A percentile compares a stretch with the other conserved stretches of the same genome.
phyloP scores from a whole-genome alignment of 2,113 vertebrate species.

The Perca flavescens region DNA sequence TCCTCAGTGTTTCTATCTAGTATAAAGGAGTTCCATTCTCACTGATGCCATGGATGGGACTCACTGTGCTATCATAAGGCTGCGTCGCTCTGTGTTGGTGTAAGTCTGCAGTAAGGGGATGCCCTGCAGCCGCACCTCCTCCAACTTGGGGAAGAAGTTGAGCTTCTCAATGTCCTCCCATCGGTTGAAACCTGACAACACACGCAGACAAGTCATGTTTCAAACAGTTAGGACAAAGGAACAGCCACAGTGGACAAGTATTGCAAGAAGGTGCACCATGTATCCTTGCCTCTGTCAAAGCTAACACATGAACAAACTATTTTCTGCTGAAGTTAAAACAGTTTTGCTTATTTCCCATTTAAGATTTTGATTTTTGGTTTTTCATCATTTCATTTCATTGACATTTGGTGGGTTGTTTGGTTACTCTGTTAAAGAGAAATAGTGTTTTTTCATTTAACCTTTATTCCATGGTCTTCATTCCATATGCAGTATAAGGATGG shows the following conservation, averaged over 20 bases:
- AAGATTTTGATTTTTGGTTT: too few relatives aligned
- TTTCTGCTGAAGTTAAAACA: too few relatives aligned
- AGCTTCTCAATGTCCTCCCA: constrained; percentile 99
- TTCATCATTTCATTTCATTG: too few relatives aligned
- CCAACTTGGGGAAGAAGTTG: constrained; percentile 94
- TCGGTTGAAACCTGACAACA: constrained; percentile 89
- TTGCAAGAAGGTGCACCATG: background rate
- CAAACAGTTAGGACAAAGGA: background rate
- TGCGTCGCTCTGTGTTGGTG: constrained; percentile 93
- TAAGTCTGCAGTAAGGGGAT: constrained; percentile 95
- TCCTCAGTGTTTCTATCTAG: background rate
- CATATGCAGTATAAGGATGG: too few relatives aligned
- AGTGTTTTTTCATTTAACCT: too few relatives aligned
- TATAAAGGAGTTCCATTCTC: background rate
- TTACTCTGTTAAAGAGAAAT: too few relatives aligned
- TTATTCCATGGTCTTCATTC: too few relatives aligned
- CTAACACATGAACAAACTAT: background rate
- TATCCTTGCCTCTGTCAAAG: background rate
- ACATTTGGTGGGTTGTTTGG: too few relatives aligned
- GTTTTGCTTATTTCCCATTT: too few relatives aligned
- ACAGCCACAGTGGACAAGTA: background rate
- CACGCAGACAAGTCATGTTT: background rate
- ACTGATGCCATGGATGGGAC: constrained; percentile 37
- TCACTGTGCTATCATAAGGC: constrained; percentile 92
- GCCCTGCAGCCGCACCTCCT: constrained; percentile 94